Conservation (phyloP, 2,888 invertebrate genomes). For the Caenorhabditis sulstoni region DNA sequence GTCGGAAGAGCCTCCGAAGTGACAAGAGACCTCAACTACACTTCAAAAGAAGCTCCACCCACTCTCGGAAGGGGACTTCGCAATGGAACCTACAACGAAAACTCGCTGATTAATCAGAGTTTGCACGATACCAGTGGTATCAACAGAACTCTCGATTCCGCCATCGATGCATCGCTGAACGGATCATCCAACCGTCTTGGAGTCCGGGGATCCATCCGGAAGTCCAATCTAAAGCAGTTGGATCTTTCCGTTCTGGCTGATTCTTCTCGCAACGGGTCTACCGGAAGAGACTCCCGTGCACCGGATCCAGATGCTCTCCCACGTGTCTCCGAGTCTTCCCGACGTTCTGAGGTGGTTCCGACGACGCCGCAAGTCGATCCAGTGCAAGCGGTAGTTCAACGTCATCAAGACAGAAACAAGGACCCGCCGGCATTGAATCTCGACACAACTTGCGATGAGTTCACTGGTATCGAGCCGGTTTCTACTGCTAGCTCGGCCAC, state of each 20-base stretch:
- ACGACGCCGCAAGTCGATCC: slow-evolving; percentile 48
- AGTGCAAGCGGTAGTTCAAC: slow-evolving; percentile 37
- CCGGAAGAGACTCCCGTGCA: slow-evolving; percentile 26
- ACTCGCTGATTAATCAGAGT: slow-evolving; percentile 26
- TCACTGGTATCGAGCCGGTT: slow-evolving; percentile 37
- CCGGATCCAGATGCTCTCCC: slow-evolving; percentile 71
- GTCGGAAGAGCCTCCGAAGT: slow-evolving; percentile 30
- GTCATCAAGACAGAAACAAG: slow-evolving; percentile 48
- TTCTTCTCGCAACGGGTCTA: slow-evolving; percentile 31
- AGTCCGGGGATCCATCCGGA: slow-evolving; percentile 43
- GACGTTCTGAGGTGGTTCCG: slow-evolving; percentile 12
- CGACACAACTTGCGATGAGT: slow-evolving; percentile 50
- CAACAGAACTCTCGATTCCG: slow-evolving; percentile 63
- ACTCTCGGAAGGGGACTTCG: slow-evolving; percentile 69
- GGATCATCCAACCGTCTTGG: slow-evolving; percentile 56
- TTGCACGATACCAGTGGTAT: slow-evolving; percentile 37
- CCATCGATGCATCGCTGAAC: slow-evolving; percentile 59
- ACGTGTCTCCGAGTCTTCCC: slow-evolving; percentile 13
- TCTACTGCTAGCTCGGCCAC: slow-evolving; percentile 35
- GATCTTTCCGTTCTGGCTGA: slow-evolving; percentile 57
- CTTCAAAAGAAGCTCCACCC: slow-evolving; percentile 64
- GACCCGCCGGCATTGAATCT: slow-evolving; percentile 53
- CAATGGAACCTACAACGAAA: slow-evolving; percentile 37
- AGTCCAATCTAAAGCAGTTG: slow-evolving; percentile 64
- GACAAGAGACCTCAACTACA: slow-evolving; percentile 65